These are phyloP conservation scores for Leucophenga maculata DNA, from an alignment of 2,888 invertebrate genomes.

Conservation along the genomic window DNA sequence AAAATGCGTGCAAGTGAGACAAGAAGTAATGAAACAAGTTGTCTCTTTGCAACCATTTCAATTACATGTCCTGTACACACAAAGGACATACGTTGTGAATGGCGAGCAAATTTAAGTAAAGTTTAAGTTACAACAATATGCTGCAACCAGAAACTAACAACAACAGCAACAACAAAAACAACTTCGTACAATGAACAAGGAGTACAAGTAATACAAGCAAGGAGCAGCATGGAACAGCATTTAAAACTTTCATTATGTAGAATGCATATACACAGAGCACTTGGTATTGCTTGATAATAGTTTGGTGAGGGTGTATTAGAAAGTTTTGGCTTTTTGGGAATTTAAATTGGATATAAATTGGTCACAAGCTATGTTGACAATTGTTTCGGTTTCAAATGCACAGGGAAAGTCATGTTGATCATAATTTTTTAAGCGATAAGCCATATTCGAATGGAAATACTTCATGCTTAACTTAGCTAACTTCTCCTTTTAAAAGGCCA, in stretches of 20 bases:
- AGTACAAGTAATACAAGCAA: not conserved
- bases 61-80: constrained; percentile 34
- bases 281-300: too few relatives aligned
- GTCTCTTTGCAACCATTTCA: constrained; percentile 39
- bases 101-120: constrained; percentile 9
- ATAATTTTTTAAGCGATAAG: too few relatives aligned
- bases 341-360: too few relatives aligned
- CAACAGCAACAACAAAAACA: constrained; percentile 2
- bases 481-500: too few relatives aligned
- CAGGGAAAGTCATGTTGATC: too few relatives aligned
- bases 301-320: too few relatives aligned
- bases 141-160: constrained; percentile 10
- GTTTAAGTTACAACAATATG: constrained; percentile 17
- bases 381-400: too few relatives aligned
- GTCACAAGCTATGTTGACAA: too few relatives aligned
- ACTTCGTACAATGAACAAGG: not conserved
- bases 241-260: constrained; percentile 26
- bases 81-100: not conserved
- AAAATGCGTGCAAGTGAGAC: not conserved
- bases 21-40: constrained; percentile 28
- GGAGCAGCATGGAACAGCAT: not conserved
- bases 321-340: too few relatives aligned
- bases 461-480: too few relatives aligned
- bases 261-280: too few relatives aligned
- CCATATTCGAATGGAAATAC: too few relatives aligned